Percentiles rank a stretch among this genome's conserved stretches.
Conservation (phyloP, 1,140 invertebrate genomes). For the Drosophila kanapiae region DNA sequence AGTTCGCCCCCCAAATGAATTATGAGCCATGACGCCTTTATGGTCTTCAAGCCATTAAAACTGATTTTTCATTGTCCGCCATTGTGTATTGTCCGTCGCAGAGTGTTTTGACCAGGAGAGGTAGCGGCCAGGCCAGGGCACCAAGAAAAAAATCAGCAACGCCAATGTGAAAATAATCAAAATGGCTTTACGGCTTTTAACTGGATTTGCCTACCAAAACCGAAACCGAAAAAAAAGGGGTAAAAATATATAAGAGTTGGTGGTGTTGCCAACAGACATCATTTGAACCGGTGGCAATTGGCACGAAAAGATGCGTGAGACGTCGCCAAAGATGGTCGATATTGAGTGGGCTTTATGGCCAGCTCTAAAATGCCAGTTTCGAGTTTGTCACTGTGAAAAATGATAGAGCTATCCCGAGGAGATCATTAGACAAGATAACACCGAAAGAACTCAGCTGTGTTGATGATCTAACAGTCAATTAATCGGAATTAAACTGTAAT, state of each 20-base stretch:
- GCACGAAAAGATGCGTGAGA: slow-evolving; percentile 72
- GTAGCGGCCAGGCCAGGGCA: not conserved
- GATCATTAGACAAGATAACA: slow-evolving; percentile 66
- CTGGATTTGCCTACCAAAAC: slow-evolving; percentile 57
- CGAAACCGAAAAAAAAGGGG: slow-evolving; percentile 3
- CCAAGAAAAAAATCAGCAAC: slow-evolving; percentile 20
- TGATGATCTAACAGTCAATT: slow-evolving; percentile 41
- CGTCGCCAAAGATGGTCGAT: slow-evolving; percentile 63
- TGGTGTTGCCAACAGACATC: slow-evolving; percentile 17
- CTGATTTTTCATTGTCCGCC: slow-evolving; percentile 73
- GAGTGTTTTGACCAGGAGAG: slow-evolving; percentile 41
- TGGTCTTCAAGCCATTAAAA: slow-evolving; percentile 71
- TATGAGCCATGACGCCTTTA: slow-evolving; percentile 79
- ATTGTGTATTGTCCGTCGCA: slow-evolving; percentile 23
- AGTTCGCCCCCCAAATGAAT: slow-evolving; percentile 62
- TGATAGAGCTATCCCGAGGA: slow-evolving; percentile 39
- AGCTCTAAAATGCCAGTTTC: slow-evolving; percentile 32
- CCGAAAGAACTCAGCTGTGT: not conserved
- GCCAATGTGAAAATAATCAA: slow-evolving; percentile 68
- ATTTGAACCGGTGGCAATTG: slow-evolving; percentile 65
- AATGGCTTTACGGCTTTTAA: slow-evolving; percentile 46
- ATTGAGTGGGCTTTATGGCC: slow-evolving; percentile 56
- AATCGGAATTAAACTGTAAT: slow-evolving; percentile 9
- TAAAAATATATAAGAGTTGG: slow-evolving; percentile 5
- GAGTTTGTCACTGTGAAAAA: slow-evolving; percentile 46